Conservation (phyloP, 2,888 invertebrate genomes). For the Microplitis deprimator region DNA sequence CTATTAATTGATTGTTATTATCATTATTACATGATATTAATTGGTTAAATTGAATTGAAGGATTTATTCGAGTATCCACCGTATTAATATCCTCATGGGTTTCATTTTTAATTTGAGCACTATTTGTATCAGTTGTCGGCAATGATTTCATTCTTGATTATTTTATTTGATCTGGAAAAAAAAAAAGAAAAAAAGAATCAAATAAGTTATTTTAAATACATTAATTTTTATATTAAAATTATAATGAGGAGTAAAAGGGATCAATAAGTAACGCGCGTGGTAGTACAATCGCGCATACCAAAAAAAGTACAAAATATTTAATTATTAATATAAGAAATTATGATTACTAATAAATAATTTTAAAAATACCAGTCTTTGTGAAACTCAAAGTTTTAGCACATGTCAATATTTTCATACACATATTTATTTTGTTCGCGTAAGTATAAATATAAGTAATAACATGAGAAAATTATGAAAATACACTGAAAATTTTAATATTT, state of each 20-base stretch:
- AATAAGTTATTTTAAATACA: too few relatives aligned
- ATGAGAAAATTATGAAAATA: too few relatives aligned
- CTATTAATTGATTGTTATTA: not conserved
- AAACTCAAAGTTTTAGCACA: too few relatives aligned
- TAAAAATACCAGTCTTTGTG: not conserved
- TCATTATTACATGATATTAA: constrained; percentile 2
- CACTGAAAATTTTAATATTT: too few relatives aligned
- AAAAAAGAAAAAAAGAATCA: not conserved
- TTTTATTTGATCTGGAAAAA: constrained; percentile 3
- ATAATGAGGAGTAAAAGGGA: constrained; percentile 53
- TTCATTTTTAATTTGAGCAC: not conserved
- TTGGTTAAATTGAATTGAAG: constrained; percentile 6
- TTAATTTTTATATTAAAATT: too few relatives aligned
- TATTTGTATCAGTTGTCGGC: not conserved
- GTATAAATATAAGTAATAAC: too few relatives aligned
- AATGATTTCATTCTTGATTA: constrained; percentile 7
- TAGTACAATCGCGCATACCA: constrained; percentile 47
- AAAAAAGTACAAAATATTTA: constrained; percentile 2
- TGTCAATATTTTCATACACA: too few relatives aligned
- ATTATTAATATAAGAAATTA: not conserved
- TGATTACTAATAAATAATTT: not conserved
- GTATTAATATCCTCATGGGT: not conserved
- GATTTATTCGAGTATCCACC: not conserved
- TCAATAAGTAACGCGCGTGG: constrained; percentile 67
- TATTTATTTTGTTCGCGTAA: too few relatives aligned